phyloP scores from a whole-genome alignment of 2,888 invertebrate genomes.

The Drosophila fulvimacula region DNA sequence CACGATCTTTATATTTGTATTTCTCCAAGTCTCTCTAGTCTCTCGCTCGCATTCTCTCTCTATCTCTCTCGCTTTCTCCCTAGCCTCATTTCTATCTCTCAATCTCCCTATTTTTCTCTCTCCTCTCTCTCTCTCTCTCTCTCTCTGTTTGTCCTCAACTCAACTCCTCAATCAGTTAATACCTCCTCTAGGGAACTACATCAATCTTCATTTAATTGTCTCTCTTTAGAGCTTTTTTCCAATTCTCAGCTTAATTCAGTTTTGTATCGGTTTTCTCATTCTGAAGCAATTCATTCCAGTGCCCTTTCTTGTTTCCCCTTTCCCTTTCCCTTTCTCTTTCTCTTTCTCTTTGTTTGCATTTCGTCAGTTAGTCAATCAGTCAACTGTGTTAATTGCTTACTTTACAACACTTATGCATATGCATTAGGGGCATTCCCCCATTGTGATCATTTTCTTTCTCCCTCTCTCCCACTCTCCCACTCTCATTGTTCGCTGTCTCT shows the following conservation, averaged over 20 bases:
- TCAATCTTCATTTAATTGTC: too few species aligned
- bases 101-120: neutral
- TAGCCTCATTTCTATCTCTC: neutral
- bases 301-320: too few species aligned
- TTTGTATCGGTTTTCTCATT: slow-evolving; percentile 2
- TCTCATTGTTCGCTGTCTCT: slow-evolving; percentile 24
- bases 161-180: neutral
- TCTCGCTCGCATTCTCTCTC: neutral
- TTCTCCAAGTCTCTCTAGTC: too few species aligned
- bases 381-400: slow-evolving; percentile 41
- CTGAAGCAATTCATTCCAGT: neutral
- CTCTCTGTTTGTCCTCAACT: neutral
- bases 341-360: neutral
- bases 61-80: neutral
- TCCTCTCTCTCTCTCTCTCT: neutral
- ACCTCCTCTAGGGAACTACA: neutral
- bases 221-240: neutral
- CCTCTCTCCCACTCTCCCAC: neutral
- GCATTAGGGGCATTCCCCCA: slow-evolving; percentile 12
- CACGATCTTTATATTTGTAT: too few species aligned
- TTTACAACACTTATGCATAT: slow-evolving; percentile 30
- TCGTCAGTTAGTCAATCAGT: slow-evolving; percentile 30
- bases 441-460: slow-evolving; percentile 14
- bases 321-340: neutral
- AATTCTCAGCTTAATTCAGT: neutral